Evolutionary conservation across 2,888 invertebrate species (phyloP).

Genomic region (Itoplectis maculator): DNA sequence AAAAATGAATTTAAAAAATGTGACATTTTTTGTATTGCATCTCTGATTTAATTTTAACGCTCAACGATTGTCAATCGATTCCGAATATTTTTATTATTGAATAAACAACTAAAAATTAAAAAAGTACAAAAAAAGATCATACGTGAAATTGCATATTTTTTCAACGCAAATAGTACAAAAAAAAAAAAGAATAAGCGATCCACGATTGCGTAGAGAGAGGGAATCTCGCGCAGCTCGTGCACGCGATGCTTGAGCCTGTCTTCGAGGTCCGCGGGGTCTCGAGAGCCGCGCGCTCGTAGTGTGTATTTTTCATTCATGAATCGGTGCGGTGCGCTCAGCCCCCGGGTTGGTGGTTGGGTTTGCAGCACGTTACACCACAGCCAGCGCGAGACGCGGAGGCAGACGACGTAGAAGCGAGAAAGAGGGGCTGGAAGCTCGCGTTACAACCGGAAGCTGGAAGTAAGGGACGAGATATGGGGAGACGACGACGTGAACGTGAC

Average conservation of each 20-base stretch:
- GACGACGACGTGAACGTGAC: no score
- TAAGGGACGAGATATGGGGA: conserved; percentile 73
- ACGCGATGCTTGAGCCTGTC: not conserved
- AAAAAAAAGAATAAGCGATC: not conserved
- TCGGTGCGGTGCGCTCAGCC: conserved; percentile 34
- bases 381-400: no score
- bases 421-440: conserved; percentile 74
- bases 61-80: not conserved
- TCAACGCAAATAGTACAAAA: not conserved
- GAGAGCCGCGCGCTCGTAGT: not conserved
- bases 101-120: not conserved
- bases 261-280: conserved; percentile 4
- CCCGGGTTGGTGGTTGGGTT: conserved; percentile 49
- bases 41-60: not conserved
- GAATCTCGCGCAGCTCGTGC: not conserved
- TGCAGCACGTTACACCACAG: conserved; percentile 34
- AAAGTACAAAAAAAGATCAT: not conserved
- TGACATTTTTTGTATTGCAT: not conserved
- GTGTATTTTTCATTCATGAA: conserved; percentile 54
- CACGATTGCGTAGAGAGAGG: not conserved
- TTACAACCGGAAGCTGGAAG: conserved; percentile 83
- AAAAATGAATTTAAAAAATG: no score
- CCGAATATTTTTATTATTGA: no score
- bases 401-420: conserved; percentile 37
- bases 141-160: not conserved